These are phyloP conservation scores for Hemicentrotus pulcherrimus DNA, from an alignment of 35 echinoderm and acorn worm genomes.

Conservation along the genomic window DNA sequence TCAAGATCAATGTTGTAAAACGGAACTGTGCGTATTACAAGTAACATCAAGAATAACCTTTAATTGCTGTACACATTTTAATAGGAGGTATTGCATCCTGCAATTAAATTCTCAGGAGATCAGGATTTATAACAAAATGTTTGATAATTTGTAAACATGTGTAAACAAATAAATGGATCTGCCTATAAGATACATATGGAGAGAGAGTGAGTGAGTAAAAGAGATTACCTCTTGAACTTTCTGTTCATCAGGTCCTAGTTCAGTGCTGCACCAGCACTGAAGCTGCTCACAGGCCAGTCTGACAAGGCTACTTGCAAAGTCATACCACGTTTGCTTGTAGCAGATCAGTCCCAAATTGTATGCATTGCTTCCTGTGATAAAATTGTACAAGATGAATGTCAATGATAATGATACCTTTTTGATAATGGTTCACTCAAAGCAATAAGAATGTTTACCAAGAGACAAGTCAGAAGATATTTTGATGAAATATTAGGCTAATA, in stretches of 20 bases:
- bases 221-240: conserved; percentile 64
- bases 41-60: too few species aligned
- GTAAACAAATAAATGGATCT: too few species aligned
- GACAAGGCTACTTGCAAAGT: conserved; percentile 44
- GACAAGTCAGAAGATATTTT: neutral
- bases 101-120: too few species aligned
- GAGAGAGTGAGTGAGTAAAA: neutral
- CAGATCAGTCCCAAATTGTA: conserved; percentile 84
- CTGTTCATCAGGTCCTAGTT: conserved; percentile 54
- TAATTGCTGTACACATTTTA: too few species aligned
- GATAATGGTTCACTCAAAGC: neutral
- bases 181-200: neutral
- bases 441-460: neutral
- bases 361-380: conserved; percentile 68
- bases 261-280: conserved; percentile 66
- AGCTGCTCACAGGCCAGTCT: conserved; percentile 70
- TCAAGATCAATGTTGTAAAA: too few species aligned
- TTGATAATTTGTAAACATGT: too few species aligned
- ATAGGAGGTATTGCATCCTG: too few species aligned
- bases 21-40: too few species aligned
- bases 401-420: neutral
- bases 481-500: neutral
- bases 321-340: conserved; percentile 80
- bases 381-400: neutral
- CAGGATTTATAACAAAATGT: too few species aligned